Conservation (phyloP, 2,113 vertebrate genomes). For the Geococcyx californianus region DNA sequence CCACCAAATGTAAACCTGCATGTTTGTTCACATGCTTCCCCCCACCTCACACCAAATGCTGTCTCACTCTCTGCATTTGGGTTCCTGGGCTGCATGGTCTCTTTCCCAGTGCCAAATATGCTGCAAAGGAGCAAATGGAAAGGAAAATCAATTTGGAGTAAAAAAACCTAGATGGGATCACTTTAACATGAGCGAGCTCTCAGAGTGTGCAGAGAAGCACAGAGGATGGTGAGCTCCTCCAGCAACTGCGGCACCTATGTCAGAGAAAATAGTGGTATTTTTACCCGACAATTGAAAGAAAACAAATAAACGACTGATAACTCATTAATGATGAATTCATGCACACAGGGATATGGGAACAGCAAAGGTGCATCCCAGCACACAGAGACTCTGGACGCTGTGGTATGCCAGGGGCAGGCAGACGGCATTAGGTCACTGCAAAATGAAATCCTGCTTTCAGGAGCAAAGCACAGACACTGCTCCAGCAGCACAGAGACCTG, state of each 20-base stretch:
- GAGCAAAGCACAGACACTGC: neutral
- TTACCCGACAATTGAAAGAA: neutral
- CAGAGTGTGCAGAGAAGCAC: neutral
- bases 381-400: neutral
- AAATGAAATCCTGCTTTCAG: too few relatives aligned
- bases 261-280: neutral
- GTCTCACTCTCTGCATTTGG: neutral
- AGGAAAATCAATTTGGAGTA: neutral
- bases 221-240: neutral
- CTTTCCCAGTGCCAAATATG: neutral
- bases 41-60: too few relatives aligned
- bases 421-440: too few relatives aligned
- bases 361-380: neutral
- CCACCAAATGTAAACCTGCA: neutral
- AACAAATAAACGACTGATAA: neutral
- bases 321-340: neutral
- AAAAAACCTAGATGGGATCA: neutral
- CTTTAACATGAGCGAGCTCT: neutral
- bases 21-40: fast-evolving
- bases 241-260: neutral
- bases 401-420: neutral
- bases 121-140: neutral
- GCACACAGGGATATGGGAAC: neutral
- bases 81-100: neutral
- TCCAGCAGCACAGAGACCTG: neutral